phyloP scores from a whole-genome alignment of 92 coral and sea anemone species.

The Umimayanthus chanpuru region DNA sequence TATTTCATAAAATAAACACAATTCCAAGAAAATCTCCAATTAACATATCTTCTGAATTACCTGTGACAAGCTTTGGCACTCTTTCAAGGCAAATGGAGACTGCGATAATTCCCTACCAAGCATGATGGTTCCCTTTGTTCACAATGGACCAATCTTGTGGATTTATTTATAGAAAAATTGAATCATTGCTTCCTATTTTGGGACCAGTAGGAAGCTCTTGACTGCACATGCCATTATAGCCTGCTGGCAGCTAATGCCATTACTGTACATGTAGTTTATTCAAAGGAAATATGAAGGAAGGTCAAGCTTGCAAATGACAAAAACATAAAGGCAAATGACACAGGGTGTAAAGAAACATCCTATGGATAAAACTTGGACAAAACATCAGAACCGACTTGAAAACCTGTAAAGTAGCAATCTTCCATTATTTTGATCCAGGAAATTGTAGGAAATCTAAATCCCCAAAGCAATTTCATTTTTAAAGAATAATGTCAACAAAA shows the following conservation, averaged over 20 bases:
- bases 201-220: neutral
- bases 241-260: neutral
- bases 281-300: neutral
- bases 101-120: too few relatives aligned
- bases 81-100: too few relatives aligned
- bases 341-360: neutral
- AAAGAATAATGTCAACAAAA: constrained; percentile 13
- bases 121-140: neutral
- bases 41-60: too few relatives aligned
- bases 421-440: neutral
- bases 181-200: neutral
- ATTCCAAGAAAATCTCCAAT: too few relatives aligned
- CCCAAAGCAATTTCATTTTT: neutral
- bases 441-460: neutral
- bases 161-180: neutral
- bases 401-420: neutral
- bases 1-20: too few relatives aligned
- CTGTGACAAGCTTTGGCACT: too few relatives aligned
- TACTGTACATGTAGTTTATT: neutral
- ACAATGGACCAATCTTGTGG: neutral
- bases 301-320: constrained; percentile 5
- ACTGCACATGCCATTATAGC: neutral
- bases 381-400: neutral
- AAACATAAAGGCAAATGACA: neutral
- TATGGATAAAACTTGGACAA: neutral